These are phyloP conservation scores for Eumacrocentrus americanus DNA, from an alignment of 2,888 invertebrate species.

Conservation along the genomic window DNA sequence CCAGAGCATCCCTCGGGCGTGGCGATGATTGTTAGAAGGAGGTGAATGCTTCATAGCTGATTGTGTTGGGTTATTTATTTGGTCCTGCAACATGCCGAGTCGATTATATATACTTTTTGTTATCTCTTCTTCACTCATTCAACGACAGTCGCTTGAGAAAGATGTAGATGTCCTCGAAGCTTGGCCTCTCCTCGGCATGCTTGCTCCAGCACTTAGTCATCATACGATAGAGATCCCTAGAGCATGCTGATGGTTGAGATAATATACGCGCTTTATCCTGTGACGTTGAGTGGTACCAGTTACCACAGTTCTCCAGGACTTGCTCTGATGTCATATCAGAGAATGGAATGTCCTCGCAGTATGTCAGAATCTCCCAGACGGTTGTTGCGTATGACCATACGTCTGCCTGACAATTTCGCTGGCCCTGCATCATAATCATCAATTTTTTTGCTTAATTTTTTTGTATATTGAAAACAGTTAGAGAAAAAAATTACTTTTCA, in stretches of 20 bases:
- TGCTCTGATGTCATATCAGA: slow-evolving; percentile 83
- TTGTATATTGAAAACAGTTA: no score
- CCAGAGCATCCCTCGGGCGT: slow-evolving; percentile 52
- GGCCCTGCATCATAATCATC: slow-evolving; percentile 68
- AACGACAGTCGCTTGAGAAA: slow-evolving; percentile 67
- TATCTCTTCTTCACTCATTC: slow-evolving; percentile 42
- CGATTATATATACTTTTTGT: background rate
- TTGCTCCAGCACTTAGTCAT: slow-evolving; percentile 93
- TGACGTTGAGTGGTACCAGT: slow-evolving; percentile 67
- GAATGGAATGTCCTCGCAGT: slow-evolving; percentile 80
- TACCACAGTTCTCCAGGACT: slow-evolving; percentile 77
- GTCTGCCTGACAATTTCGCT: slow-evolving; percentile 86
- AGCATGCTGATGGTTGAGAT: slow-evolving; percentile 76
- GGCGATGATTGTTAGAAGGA: slow-evolving; percentile 25
- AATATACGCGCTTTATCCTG: slow-evolving; percentile 64
- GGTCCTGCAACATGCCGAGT: slow-evolving; percentile 35
- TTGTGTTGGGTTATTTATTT: slow-evolving; percentile 56
- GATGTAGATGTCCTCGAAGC: slow-evolving; percentile 86
- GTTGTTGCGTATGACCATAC: slow-evolving; percentile 93
- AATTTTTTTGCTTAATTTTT: no score
- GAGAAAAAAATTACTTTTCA: no score
- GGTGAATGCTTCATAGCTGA: slow-evolving; percentile 56
- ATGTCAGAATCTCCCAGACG: slow-evolving; percentile 86
- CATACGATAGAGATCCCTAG: slow-evolving; percentile 87
- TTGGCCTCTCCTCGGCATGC: slow-evolving; percentile 79